A percentile compares a stretch with the other conserved stretches of the same genome.
Evolutionary conservation across 2,113 vertebrate species (phyloP).

Genomic region (Zosterops lateralis): DNA sequence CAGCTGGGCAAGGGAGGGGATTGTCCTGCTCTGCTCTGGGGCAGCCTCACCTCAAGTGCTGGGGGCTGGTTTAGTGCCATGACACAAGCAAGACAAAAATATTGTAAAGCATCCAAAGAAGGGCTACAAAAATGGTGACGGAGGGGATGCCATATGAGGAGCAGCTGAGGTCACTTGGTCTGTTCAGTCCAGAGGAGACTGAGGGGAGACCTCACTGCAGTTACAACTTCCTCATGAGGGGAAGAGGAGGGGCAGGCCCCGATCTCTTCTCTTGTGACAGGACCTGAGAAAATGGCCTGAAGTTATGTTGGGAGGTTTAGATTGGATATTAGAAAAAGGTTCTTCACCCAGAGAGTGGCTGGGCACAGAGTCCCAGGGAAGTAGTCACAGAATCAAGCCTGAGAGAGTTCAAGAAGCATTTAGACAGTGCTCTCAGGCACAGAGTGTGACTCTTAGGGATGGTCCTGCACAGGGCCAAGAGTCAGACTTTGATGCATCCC

Average conservation of each 20-base stretch:
- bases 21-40: background rate
- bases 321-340: background rate
- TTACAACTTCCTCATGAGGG: fast-evolving
- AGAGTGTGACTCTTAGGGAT: background rate
- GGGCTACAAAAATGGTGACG: background rate
- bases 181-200: background rate
- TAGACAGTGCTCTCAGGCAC: background rate
- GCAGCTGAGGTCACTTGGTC: background rate
- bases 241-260: background rate
- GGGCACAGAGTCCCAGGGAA: background rate
- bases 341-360: background rate
- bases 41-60: fast-evolving
- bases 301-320: background rate
- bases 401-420: background rate
- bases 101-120: background rate
- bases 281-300: fast-evolving
- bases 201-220: background rate
- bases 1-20: background rate
- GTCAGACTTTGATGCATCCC: background rate
- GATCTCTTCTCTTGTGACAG: background rate
- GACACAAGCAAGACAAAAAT: background rate
- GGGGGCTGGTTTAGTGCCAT: background rate
- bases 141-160: background rate
- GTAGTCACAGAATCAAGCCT: background rate
- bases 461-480: background rate